These are phyloP conservation scores for Eupleurogrammus muticus DNA, from an alignment of 2,797 vertebrate genomes.

Conservation along the genomic window DNA sequence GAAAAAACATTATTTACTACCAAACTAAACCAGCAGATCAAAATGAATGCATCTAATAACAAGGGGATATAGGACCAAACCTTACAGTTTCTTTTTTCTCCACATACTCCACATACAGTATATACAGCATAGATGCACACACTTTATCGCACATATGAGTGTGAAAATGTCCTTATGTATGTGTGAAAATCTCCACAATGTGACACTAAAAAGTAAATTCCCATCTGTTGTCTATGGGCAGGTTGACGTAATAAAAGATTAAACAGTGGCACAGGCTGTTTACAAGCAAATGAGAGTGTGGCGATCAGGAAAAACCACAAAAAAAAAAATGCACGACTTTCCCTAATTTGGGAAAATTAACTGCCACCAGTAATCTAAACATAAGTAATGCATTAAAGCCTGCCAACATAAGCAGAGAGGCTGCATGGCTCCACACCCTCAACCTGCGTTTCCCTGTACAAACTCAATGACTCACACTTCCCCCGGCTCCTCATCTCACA, in stretches of 20 bases:
- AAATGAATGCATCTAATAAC: too few relatives aligned
- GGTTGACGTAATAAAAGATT: not conserved
- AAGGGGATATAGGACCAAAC: too few relatives aligned
- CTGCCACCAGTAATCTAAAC: not conserved
- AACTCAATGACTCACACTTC: constrained; percentile 18
- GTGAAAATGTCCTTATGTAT: too few relatives aligned
- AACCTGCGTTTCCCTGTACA: not conserved
- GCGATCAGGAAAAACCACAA: too few relatives aligned
- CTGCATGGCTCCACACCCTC: not conserved
- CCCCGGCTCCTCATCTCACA: constrained; percentile 12
- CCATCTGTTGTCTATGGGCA: not conserved
- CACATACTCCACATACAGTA: too few relatives aligned
- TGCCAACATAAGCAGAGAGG: not conserved
- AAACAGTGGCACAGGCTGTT: not conserved
- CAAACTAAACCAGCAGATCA: too few relatives aligned
- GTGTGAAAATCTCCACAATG: too few relatives aligned
- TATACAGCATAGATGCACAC: too few relatives aligned
- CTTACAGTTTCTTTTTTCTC: too few relatives aligned
- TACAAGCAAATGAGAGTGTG: not conserved
- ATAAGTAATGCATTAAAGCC: not conserved
- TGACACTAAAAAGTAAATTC: not conserved
- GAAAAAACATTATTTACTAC: too few relatives aligned
- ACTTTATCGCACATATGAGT: too few relatives aligned
- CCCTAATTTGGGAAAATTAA: not conserved
- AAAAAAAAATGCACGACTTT: not conserved